These are phyloP conservation scores for Periphyllus acericola DNA, from an alignment of 2,888 invertebrate species.

Conservation along the genomic window DNA sequence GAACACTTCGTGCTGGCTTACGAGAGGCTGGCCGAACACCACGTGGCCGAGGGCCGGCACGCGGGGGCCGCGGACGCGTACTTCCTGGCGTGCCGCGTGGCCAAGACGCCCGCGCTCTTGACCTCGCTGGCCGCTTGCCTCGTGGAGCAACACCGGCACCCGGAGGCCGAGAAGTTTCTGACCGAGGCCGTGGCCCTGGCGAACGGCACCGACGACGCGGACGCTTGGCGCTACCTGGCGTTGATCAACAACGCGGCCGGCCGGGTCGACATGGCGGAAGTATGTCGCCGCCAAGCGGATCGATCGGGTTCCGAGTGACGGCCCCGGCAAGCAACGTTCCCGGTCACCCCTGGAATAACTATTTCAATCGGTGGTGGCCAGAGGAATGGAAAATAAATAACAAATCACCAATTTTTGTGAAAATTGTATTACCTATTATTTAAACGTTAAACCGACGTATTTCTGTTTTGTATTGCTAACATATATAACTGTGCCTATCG, in stretches of 20 bases:
- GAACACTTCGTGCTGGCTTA: neutral
- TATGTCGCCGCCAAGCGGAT: neutral
- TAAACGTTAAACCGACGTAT: too few species aligned
- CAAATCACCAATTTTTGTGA: too few species aligned
- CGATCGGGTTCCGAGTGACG: neutral
- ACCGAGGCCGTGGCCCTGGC: neutral
- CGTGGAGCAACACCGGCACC: neutral
- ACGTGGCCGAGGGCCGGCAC: neutral
- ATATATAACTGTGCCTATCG: too few species aligned
- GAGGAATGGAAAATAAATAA: too few species aligned
- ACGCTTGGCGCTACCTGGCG: neutral
- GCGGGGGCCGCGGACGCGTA: conserved; percentile 3
- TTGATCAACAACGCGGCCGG: neutral
- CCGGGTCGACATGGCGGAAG: neutral
- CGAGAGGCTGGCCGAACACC: neutral
- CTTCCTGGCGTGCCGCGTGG: neutral
- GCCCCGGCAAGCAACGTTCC: too few species aligned
- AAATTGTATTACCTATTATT: too few species aligned
- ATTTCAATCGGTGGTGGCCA: too few species aligned
- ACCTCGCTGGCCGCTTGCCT: neutral
- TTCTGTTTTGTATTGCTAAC: too few species aligned
- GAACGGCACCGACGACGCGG: neutral
- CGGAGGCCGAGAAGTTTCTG: conserved; percentile 15
- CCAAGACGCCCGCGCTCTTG: neutral
- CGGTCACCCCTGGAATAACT: too few species aligned